phyloP scores from a whole-genome alignment of 2,113 vertebrate species.

The Pygoscelis antarcticus region DNA sequence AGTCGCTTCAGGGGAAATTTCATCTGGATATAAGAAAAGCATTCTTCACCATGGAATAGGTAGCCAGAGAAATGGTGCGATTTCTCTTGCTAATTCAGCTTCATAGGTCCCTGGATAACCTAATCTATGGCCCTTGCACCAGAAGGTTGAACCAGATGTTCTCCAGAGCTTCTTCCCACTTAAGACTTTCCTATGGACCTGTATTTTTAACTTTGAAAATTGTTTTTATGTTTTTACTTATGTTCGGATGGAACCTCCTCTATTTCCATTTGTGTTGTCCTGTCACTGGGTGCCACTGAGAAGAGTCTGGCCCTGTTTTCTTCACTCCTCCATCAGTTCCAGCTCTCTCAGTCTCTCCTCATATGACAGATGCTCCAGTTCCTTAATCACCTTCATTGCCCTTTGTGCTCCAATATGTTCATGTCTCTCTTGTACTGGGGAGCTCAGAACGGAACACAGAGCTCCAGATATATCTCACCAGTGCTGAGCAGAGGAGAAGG shows the following conservation, averaged over 20 bases:
- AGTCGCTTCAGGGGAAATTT: not conserved
- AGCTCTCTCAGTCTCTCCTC: not conserved
- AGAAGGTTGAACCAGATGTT: not conserved
- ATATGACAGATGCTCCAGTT: not conserved
- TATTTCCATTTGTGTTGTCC: not conserved
- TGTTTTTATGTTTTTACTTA: not conserved
- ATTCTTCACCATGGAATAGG: not conserved
- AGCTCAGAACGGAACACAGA: not conserved
- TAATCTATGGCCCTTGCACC: not conserved
- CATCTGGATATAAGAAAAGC: not conserved
- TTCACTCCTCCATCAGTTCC: not conserved
- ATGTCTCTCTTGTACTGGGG: not conserved
- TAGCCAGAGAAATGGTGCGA: not conserved
- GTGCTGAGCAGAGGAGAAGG: not conserved
- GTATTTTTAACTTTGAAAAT: not conserved
- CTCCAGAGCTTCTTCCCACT: not conserved
- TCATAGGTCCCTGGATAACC: not conserved
- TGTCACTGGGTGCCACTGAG: not conserved
- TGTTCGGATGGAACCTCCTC: not conserved
- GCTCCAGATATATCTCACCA: not conserved
- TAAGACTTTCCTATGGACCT: not conserved
- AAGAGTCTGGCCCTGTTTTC: not conserved
- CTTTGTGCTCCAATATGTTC: not conserved
- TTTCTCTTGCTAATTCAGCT: not conserved
- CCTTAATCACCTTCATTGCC: not conserved